Conservation (phyloP, 2,113 vertebrate species). For the Australoheros scitulus region DNA sequence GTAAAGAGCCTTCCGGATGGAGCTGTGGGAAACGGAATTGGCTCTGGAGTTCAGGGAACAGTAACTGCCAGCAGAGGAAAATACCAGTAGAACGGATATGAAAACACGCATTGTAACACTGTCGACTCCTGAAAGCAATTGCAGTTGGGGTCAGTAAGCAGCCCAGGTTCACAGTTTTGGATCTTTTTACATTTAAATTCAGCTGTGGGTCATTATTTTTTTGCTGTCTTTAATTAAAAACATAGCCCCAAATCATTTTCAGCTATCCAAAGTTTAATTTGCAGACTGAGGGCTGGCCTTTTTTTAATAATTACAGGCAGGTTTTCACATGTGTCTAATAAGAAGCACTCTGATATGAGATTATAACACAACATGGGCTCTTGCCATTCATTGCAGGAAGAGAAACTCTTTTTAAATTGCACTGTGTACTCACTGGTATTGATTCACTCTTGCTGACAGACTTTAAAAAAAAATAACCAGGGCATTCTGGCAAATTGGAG, state of each 20-base stretch:
- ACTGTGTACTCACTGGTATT: conserved; percentile 33
- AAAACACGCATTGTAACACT: conserved; percentile 42
- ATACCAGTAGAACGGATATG: conserved; percentile 48
- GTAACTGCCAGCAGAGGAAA: conserved; percentile 61
- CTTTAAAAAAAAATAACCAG: conserved; percentile 19
- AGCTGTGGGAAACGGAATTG: conserved; percentile 61
- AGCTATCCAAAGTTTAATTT: neutral
- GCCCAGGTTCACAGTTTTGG: neutral
- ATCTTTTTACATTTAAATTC: conserved; percentile 18
- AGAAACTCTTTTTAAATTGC: conserved; percentile 44
- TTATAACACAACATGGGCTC: neutral
- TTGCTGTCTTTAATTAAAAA: conserved; percentile 2
- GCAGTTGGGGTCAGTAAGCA: conserved; percentile 39
- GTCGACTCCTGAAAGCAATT: conserved; percentile 21
- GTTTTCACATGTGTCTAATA: conserved; percentile 21
- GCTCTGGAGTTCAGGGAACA: conserved; percentile 44
- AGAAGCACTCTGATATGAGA: neutral
- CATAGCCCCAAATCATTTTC: neutral
- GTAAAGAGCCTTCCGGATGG: conserved; percentile 53
- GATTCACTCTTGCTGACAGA: conserved; percentile 40
- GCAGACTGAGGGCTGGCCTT: neutral
- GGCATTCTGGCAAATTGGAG: conserved; percentile 43
- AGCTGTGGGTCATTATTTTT: conserved; percentile 8
- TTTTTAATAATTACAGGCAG: conserved; percentile 37
- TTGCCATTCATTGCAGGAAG: neutral